phyloP scores from a whole-genome alignment of 2,888 invertebrate species.

The Agonopterix subpropinquella region DNA sequence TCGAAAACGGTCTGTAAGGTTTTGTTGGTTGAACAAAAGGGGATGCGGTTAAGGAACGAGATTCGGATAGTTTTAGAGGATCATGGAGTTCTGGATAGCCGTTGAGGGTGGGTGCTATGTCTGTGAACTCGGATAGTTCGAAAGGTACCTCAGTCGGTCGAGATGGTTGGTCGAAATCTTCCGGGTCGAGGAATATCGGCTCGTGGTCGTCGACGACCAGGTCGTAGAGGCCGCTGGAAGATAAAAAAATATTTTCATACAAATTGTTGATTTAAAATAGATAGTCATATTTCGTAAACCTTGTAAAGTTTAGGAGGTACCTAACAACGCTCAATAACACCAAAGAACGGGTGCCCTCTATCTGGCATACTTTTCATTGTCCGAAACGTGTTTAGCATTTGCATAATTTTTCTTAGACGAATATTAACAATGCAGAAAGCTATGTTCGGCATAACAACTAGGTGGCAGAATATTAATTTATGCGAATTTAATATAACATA shows the following conservation, averaged over 20 bases:
- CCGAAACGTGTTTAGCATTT: too few species aligned
- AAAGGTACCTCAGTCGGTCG: conserved; percentile 58
- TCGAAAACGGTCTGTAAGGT: conserved; percentile 54
- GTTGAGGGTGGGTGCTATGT: conserved; percentile 12
- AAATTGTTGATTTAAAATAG: too few species aligned
- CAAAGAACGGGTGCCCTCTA: too few species aligned
- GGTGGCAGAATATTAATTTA: too few species aligned
- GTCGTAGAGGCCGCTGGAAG: conserved; percentile 62
- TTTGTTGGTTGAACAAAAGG: conserved; percentile 38
- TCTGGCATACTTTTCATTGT: too few species aligned
- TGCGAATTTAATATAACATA: too few species aligned
- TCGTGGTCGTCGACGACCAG: conserved; percentile 60
- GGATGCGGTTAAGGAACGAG: conserved; percentile 40
- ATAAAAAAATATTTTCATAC: background rate
- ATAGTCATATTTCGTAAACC: too few species aligned
- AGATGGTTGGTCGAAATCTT: conserved; percentile 55
- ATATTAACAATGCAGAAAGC: too few species aligned
- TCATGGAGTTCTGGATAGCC: conserved; percentile 2
- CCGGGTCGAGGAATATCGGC: conserved; percentile 52
- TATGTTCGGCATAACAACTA: too few species aligned
- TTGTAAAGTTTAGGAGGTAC: too few species aligned
- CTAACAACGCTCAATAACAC: too few species aligned
- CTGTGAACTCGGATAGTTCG: conserved; percentile 28
- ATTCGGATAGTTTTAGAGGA: conserved; percentile 11
- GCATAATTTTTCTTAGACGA: too few species aligned